Percentiles rank a stretch among this genome's conserved stretches.
These are phyloP conservation scores for Patella caerulea DNA, from an alignment of 2,888 invertebrate species.

Conservation along the genomic window DNA sequence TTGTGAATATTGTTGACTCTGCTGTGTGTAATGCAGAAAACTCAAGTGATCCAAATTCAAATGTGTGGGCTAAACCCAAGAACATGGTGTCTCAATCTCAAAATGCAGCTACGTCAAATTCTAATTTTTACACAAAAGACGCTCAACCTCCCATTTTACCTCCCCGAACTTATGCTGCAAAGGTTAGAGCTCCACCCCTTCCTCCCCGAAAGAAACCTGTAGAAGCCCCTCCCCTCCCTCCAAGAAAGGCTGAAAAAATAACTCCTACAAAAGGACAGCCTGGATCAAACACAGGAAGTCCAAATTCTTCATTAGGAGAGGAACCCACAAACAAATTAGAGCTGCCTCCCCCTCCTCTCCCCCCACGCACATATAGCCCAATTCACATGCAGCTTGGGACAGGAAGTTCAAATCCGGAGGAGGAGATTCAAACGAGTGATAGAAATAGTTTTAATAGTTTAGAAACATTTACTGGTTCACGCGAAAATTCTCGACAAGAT, in stretches of 20 bases:
- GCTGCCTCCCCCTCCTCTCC: conserved; percentile 59
- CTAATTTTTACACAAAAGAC: not conserved
- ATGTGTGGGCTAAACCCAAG: conserved; percentile 12
- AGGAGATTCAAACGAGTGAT: conserved; percentile 47
- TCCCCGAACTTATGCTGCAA: conserved; percentile 56
- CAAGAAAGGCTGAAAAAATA: conserved; percentile 49
- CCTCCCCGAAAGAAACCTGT: conserved; percentile 51
- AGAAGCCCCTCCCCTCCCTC: conserved; percentile 60
- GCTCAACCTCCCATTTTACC: conserved; percentile 56
- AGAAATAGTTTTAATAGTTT: conserved; percentile 61
- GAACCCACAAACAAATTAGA: conserved; percentile 20
- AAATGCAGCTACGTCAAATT: not conserved
- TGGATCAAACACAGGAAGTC: conserved; percentile 22
- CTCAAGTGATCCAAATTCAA: conserved; percentile 13
- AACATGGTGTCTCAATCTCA: not conserved
- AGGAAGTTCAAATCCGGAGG: conserved; percentile 27
- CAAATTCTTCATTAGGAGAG: conserved; percentile 8
- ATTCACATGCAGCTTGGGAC: conserved; percentile 46
- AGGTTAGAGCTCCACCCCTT: conserved; percentile 54
- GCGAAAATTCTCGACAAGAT: conserved; percentile 44
- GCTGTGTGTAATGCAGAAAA: conserved; percentile 20
- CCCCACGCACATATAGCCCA: conserved; percentile 64
- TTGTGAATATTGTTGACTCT: conserved; percentile 4
- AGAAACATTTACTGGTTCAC: conserved; percentile 62
- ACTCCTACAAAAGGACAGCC: conserved; percentile 26